Percentiles rank a stretch among this genome's conserved stretches.
phyloP scores from a whole-genome alignment of 92 coral and sea anemone genomes.

The Chrysogorgia sp. region DNA sequence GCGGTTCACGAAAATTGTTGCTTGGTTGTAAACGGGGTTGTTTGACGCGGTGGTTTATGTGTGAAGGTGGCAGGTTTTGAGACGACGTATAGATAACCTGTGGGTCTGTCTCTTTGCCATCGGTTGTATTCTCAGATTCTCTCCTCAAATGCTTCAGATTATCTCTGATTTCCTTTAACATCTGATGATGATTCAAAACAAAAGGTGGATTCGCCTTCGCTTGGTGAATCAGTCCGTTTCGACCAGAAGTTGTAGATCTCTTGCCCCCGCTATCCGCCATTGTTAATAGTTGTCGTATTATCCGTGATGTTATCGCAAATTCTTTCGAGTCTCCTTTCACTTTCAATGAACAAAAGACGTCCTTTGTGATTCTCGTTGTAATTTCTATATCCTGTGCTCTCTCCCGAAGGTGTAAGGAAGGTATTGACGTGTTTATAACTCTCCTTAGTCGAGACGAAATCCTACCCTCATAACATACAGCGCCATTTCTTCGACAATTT shows the following conservation, averaged over 20 bases:
- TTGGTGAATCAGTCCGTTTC: background rate
- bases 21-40: conserved; percentile 37
- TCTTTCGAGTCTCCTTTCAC: background rate
- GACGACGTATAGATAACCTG: conserved; percentile 43
- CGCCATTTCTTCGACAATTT: background rate
- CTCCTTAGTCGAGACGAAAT: background rate
- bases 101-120: conserved; percentile 44
- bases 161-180: conserved; percentile 87
- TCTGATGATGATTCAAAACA: conserved; percentile 83
- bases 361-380: background rate
- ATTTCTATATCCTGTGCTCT: background rate
- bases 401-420: background rate
- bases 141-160: conserved; percentile 81
- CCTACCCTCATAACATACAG: background rate
- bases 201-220: conserved; percentile 20
- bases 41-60: conserved; percentile 41
- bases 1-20: conserved; percentile 17
- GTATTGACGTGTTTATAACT: background rate
- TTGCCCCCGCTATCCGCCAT: background rate
- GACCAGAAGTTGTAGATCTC: background rate
- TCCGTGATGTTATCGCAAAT: background rate
- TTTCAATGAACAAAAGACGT: background rate
- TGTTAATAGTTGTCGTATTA: background rate
- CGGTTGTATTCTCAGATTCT: conserved; percentile 62
- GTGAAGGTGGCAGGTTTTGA: conserved; percentile 42